Conservation (phyloP, 2,797 vertebrate genomes). For the Thamnophis elegans region DNA sequence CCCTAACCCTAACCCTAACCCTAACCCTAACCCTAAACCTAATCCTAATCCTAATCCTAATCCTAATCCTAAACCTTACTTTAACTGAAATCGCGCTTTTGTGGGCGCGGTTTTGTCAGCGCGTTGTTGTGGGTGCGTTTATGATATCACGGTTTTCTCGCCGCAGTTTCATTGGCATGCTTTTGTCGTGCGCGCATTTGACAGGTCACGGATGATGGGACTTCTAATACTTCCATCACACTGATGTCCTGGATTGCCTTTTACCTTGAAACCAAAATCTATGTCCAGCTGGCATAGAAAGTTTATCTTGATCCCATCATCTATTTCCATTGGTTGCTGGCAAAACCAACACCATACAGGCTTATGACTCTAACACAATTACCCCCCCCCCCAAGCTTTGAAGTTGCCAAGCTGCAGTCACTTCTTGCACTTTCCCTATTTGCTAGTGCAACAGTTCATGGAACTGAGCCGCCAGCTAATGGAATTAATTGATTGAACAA, state of each 20-base stretch:
- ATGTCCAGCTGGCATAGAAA: not conserved
- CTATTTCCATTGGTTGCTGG: not conserved
- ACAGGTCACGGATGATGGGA: too few species aligned
- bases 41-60: too few species aligned
- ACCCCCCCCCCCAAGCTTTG: not conserved
- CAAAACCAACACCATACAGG: not conserved
- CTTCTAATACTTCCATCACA: not conserved
- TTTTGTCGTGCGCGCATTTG: too few species aligned
- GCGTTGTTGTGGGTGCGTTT: too few species aligned
- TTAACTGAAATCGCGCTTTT: too few species aligned
- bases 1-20: too few species aligned
- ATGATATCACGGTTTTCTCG: too few species aligned
- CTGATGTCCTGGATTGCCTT: not conserved
- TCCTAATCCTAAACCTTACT: too few species aligned
- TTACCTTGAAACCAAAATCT: not conserved
- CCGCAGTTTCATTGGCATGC: too few species aligned
- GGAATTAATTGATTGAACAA: constrained; percentile 18
- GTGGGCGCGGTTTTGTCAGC: too few species aligned
- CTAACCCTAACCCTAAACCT: too few species aligned
- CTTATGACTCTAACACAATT: not conserved
- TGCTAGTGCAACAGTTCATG: not conserved
- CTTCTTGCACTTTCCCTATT: not conserved
- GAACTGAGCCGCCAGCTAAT: constrained; percentile 8
- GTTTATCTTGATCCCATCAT: not conserved
- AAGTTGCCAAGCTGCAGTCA: not conserved